phyloP scores from a whole-genome alignment of 2,888 invertebrate species.

The Apotomis betuletana region DNA sequence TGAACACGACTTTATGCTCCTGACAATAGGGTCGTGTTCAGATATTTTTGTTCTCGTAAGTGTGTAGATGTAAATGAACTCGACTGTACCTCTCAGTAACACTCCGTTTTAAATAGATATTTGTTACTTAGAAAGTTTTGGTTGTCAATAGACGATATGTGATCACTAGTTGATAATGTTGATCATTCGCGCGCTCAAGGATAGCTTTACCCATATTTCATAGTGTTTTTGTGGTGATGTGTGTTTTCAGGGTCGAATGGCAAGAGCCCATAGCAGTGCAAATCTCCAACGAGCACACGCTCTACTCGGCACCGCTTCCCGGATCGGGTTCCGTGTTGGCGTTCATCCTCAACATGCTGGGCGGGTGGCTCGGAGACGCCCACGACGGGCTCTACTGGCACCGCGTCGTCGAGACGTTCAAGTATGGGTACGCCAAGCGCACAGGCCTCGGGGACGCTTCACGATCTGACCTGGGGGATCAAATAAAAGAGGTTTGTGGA shows the following conservation, averaged over 20 bases:
- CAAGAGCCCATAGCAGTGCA: slow-evolving; percentile 84
- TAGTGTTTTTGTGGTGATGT: too few relatives aligned
- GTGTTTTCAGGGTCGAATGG: slow-evolving; percentile 84
- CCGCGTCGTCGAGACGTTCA: slow-evolving; percentile 93
- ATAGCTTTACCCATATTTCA: too few relatives aligned
- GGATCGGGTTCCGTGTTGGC: slow-evolving; percentile 92
- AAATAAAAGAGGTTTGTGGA: slow-evolving; percentile 22
- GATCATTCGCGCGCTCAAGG: too few relatives aligned
- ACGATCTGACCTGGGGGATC: slow-evolving; percentile 57
- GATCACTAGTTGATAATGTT: too few relatives aligned
- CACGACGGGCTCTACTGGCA: slow-evolving; percentile 85
- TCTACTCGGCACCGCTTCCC: slow-evolving; percentile 92
- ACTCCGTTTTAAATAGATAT: too few relatives aligned
- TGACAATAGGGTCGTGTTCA: too few relatives aligned
- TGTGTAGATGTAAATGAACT: too few relatives aligned
- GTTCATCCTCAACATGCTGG: slow-evolving; percentile 91
- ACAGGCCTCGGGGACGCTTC: slow-evolving; percentile 91
- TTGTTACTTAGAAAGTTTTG: too few relatives aligned
- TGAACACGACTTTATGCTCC: too few relatives aligned
- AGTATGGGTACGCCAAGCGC: slow-evolving; percentile 94
- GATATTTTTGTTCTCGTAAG: too few relatives aligned
- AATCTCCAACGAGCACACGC: slow-evolving; percentile 84
- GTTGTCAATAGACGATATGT: too few relatives aligned
- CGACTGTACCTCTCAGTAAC: too few relatives aligned
- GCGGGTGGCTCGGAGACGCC: slow-evolving; percentile 80